These are phyloP conservation scores for Sylvia atricapilla DNA, from an alignment of 2,113 vertebrate species.

Conservation along the genomic window DNA sequence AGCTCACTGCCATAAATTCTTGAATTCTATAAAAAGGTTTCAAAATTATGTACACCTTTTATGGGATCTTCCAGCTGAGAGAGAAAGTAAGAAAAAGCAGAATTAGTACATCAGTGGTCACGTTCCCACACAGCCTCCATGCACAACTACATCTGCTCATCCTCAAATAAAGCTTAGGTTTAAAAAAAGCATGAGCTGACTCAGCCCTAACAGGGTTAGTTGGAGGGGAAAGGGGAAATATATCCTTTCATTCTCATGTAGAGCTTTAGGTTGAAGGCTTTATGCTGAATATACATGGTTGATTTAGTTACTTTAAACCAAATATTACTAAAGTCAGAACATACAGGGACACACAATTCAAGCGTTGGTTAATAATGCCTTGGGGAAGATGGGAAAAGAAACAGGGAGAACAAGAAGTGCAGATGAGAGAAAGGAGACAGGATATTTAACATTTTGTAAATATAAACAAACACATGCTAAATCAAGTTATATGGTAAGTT, in stretches of 20 bases:
- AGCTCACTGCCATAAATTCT: neutral
- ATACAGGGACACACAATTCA: neutral
- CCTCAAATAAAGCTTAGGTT: neutral
- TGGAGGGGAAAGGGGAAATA: neutral
- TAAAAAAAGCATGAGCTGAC: neutral
- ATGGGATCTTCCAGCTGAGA: neutral
- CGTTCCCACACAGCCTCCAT: neutral
- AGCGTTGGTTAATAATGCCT: neutral
- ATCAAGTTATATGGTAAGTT: neutral
- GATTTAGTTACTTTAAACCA: neutral
- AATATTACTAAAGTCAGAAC: neutral
- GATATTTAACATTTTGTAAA: constrained; percentile 42
- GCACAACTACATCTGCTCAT: neutral
- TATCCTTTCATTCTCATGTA: neutral
- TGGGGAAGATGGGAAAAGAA: neutral
- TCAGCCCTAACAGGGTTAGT: neutral
- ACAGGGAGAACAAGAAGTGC: neutral
- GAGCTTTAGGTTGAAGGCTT: neutral
- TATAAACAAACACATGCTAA: constrained; percentile 14
- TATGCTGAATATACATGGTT: neutral
- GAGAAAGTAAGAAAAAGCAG: neutral
- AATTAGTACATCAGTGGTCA: neutral
- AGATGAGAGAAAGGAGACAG: neutral
- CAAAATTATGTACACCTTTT: neutral
- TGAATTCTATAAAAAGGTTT: neutral